Base-by-base conservation (phyloP, 2,888 invertebrate genomes). In the Ypsolopha scabrella region DNA sequence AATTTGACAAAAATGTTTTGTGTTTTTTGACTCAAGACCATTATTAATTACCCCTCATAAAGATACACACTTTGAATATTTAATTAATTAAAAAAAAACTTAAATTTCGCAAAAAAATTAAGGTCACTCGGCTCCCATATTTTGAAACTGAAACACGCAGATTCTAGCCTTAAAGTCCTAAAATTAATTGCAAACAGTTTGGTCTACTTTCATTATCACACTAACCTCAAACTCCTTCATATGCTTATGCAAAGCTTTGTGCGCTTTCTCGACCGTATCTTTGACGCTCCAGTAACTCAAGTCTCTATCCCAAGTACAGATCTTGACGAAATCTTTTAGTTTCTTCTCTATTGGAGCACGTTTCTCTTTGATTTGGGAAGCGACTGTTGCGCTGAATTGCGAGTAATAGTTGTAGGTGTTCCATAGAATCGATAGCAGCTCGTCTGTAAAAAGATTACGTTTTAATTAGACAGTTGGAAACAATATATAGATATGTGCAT, bases 281-380 rank as follows among this genome's bases (percentile, higher is more conserved):
- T 94, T 96, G 51, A 99, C 92, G 37, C 97, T 93, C 91, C 96
- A 98, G 71, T 97, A 97, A 65, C 94, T 98, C 10, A 96, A 90
- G 67, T 99, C 98, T 64, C 95, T 92, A 64, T 93, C 95, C 94
- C 98, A 99, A 41, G 95, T 90, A 50, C 94, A 94, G 51, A 99
- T 98, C 76, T 98, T 97, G 0, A 99, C 94, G 68, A 95, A 96
- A 60, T 97, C 97, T 59, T 93, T 93, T 9, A 99, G 75, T 71
- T 96, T 94, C 78, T 95, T 96, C 67, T 98, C 97, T 54, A 98
- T 94, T 0, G 97, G 96, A 0, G 89, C 72, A 36, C 94, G 90
- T 24, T 93, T 86, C 38, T 90, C 88, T 50, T 89, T 89, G 8
- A 96, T 90, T 48, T 89, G 88, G 0, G 86, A 76, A 0, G 87